Percentiles rank a stretch among this genome's conserved stretches.
phyloP scores from a whole-genome alignment of 2,113 vertebrate species.

The Aleadryas rufinucha region DNA sequence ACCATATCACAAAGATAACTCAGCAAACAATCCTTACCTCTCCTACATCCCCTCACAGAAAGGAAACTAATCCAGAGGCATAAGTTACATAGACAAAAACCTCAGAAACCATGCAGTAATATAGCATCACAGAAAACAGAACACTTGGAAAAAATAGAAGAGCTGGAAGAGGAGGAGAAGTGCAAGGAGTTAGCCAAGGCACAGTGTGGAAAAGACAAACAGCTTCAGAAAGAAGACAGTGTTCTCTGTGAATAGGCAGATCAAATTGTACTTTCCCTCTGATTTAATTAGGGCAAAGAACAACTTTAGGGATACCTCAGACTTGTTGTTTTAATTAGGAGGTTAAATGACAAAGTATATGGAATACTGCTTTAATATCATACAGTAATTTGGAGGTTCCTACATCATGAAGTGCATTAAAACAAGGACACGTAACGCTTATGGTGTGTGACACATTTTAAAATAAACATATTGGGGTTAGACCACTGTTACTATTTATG shows the following conservation, averaged over 20 bases:
- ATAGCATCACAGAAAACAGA: neutral
- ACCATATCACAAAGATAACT: neutral
- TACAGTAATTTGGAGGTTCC: neutral
- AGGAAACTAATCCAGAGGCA: neutral
- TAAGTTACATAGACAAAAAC: neutral
- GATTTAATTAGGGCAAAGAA: neutral
- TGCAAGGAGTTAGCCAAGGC: neutral
- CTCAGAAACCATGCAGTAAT: neutral
- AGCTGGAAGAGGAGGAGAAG: neutral
- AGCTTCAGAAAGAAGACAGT: neutral
- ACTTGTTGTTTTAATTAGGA: neutral
- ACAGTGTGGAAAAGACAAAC: neutral
- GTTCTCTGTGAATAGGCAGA: neutral
- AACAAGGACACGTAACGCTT: neutral
- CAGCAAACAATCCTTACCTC: neutral
- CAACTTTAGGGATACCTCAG: neutral
- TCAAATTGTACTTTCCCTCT: neutral
- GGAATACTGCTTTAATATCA: neutral
- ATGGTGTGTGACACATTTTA: neutral
- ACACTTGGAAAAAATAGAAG: neutral
- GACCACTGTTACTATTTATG: neutral
- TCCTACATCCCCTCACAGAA: neutral
- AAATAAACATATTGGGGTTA: neutral
- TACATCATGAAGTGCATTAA: neutral
- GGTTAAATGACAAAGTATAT: neutral